These are phyloP conservation scores for Coptotermes formosanus DNA, from an alignment of 1,140 invertebrate species.

Conservation along the genomic window DNA sequence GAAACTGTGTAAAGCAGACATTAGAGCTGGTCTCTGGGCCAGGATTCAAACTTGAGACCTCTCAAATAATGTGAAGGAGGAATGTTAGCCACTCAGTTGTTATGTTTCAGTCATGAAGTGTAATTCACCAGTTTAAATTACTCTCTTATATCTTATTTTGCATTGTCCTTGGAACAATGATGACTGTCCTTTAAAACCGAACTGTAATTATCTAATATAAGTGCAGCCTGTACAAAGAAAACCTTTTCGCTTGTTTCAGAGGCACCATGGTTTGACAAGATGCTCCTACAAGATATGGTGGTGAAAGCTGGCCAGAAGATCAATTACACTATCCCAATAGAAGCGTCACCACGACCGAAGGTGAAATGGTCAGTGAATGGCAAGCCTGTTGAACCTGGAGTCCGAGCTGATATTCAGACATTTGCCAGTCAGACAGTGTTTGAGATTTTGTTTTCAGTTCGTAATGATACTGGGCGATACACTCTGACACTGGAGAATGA, in stretches of 20 bases:
- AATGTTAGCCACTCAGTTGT: too few relatives aligned
- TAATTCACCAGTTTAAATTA: too few relatives aligned
- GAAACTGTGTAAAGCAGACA: too few relatives aligned
- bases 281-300: constrained; percentile 78
- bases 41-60: too few relatives aligned
- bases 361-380: constrained; percentile 91
- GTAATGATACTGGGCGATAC: constrained; percentile 81
- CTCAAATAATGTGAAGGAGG: too few relatives aligned
- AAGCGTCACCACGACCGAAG: constrained; percentile 75
- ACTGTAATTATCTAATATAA: too few relatives aligned
- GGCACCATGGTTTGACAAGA: constrained; percentile 83
- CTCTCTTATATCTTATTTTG: too few relatives aligned
- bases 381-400: constrained; percentile 60
- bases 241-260: constrained; percentile 45
- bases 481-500: constrained; percentile 83
- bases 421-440: constrained; percentile 75
- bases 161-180: too few relatives aligned
- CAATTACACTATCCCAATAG: constrained; percentile 84
- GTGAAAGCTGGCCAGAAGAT: constrained; percentile 89
- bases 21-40: too few relatives aligned
- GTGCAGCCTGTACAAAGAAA: too few relatives aligned
- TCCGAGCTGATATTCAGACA: constrained; percentile 69
- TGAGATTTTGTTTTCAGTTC: constrained; percentile 81
- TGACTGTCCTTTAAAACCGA: too few relatives aligned
- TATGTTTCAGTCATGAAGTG: too few relatives aligned